phyloP scores from a whole-genome alignment of 2,797 vertebrate genomes.

The Podargus strigoides region DNA sequence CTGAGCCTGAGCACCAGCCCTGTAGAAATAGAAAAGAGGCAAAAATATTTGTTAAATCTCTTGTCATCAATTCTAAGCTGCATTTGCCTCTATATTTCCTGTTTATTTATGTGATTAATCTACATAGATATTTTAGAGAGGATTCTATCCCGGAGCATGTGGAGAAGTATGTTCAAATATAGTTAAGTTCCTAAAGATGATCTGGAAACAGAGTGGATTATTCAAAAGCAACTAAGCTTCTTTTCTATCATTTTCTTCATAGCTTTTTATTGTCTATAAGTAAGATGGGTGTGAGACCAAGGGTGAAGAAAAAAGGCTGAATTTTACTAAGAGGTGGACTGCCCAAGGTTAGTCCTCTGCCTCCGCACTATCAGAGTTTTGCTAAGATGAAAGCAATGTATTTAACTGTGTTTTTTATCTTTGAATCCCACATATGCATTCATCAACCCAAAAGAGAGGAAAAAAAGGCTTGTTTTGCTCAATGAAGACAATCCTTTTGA shows the following conservation, averaged over 20 bases:
- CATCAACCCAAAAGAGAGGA: not conserved
- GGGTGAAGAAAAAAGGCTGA: not conserved
- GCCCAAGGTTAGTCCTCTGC: not conserved
- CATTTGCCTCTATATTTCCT: not conserved
- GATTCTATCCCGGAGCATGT: not conserved
- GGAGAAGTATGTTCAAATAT: not conserved
- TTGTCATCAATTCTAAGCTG: not conserved
- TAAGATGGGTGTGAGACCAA: not conserved
- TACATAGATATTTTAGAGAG: not conserved
- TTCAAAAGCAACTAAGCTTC: not conserved
- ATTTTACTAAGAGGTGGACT: not conserved
- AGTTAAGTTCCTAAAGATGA: not conserved
- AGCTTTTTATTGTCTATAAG: not conserved
- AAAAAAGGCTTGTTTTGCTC: not conserved
- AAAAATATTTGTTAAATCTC: not conserved
- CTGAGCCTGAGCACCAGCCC: not conserved
- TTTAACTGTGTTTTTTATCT: not conserved
- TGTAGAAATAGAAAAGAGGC: not conserved
- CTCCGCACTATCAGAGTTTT: not conserved
- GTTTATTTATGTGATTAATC: not conserved
- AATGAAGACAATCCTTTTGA: not conserved
- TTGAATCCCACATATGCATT: not conserved
- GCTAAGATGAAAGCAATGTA: not conserved
- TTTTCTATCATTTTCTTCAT: not conserved
- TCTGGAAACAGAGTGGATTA: not conserved